These are phyloP conservation scores for Danio kyathit DNA, from an alignment of 2,797 vertebrate species.

Conservation along the genomic window DNA sequence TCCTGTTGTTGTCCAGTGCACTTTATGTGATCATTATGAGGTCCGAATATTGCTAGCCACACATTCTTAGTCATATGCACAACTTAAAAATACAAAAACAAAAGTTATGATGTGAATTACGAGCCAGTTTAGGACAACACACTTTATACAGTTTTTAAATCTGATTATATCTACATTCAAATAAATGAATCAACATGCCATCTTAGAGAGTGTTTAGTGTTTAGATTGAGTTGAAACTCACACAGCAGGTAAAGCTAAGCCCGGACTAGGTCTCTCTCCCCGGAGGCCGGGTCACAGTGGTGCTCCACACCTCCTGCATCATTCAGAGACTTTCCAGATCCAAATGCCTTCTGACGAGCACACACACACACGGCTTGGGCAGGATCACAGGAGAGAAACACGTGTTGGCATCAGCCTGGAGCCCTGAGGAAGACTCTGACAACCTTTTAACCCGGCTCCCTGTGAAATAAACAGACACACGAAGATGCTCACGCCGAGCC, in stretches of 20 bases:
- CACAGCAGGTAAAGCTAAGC: constrained; percentile 10
- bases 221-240: neutral
- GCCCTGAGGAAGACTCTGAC: constrained; percentile 83
- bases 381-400: constrained; percentile 92
- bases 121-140: neutral
- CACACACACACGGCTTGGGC: constrained; percentile 83
- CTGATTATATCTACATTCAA: neutral
- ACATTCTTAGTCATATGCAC: neutral
- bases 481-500: constrained; percentile 57
- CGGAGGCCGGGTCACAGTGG: neutral
- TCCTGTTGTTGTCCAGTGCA: constrained; percentile 70
- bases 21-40: neutral
- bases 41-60: neutral
- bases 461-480: constrained; percentile 51
- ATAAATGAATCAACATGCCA: neutral
- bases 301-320: constrained; percentile 85
- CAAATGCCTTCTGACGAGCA: constrained; percentile 90
- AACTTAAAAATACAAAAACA: neutral
- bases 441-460: constrained; percentile 85
- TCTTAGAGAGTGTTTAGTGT: neutral
- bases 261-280: constrained; percentile 6
- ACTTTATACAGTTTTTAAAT: neutral
- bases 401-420: constrained; percentile 90
- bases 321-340: constrained; percentile 82
- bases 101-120: neutral